Conservation (phyloP, 2,797 vertebrate species). For the Acanthurus leucopareius region DNA sequence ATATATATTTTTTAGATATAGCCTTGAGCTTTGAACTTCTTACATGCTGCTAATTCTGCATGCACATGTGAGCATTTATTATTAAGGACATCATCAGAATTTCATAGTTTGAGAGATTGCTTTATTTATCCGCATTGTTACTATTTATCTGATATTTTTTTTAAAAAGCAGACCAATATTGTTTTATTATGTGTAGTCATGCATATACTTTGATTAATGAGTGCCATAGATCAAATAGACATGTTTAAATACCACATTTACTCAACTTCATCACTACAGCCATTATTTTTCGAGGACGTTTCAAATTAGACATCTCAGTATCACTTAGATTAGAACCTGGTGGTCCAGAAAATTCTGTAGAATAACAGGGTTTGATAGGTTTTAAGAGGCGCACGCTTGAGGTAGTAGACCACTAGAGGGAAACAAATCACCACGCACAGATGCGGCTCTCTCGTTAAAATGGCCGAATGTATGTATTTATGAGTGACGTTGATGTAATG, state of each 20-base stretch:
- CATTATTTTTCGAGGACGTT: neutral
- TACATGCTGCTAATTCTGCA: neutral
- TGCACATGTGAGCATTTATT: neutral
- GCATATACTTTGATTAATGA: neutral
- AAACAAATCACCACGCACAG: conserved; percentile 28
- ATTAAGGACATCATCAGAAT: neutral
- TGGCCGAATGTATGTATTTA: conserved; percentile 20
- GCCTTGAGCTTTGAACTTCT: neutral
- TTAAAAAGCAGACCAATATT: neutral
- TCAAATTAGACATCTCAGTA: neutral
- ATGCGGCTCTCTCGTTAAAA: conserved; percentile 24
- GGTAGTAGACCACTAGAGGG: conserved; percentile 30
- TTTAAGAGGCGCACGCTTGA: neutral
- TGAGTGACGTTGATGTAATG: neutral
- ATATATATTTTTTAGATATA: neutral
- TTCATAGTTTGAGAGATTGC: neutral
- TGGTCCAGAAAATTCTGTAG: too few species aligned
- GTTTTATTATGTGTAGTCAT: neutral
- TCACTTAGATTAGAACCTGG: neutral
- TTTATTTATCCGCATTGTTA: too few species aligned
- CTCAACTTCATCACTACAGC: neutral
- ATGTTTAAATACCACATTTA: neutral
- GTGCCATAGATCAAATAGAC: too few species aligned
- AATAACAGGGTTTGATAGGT: neutral
- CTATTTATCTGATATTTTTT: neutral